Base-by-base conservation (phyloP, 2,113 vertebrate species). In the Seriola rivoliana region DNA sequence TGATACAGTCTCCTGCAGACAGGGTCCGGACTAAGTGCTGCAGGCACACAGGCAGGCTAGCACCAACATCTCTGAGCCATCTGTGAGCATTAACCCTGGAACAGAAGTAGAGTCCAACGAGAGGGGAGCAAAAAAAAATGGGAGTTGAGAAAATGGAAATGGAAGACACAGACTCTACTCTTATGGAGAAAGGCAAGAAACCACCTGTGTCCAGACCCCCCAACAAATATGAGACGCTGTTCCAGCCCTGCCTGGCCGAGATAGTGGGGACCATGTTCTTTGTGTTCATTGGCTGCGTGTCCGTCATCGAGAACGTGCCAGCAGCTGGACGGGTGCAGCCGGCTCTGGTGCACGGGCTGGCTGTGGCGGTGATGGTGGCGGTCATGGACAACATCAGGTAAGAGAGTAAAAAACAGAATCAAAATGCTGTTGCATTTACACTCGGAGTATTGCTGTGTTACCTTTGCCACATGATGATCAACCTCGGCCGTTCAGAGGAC, bases 311-410 rank as follows among this genome's bases (percentile, higher is more conserved):
- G 85, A 94, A 95, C 13, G 89, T 93, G 19, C 92, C 94, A 0
- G 72, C 91, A 1, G 87, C 90, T 0, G 95, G 95, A 2, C 90
- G 93, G 19, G 54, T 95, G 74, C 94, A 95, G 90, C 95, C 95
- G 0, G 95, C 95, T 1, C 87, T 96, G 73, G 95, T 92, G 13
- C 95, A 96, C 0, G 95, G 95, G 0, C 81, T 96, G 82, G 93
- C 94, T 6, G 93, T 94, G 50, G 94, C 88, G 0, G 82, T 95
- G 12, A 5, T 95, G 81, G 91, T 96, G 58, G 94, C 93, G 0
- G 89, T 93, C 70, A 94, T 95, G 94, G 95, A 93, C 36, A 91
- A 95, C 25, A 94, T 96, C 80, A 95, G 94, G 94, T 96, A 84
- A 66, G 29, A 16, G 5, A 1, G 44, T 14, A 34, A 46, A 16